Evolutionary conservation across 2,888 invertebrate species (phyloP), one percentile per base, ranked within the genome.

Genomic region (Xestobium rufovillosum): DNA sequence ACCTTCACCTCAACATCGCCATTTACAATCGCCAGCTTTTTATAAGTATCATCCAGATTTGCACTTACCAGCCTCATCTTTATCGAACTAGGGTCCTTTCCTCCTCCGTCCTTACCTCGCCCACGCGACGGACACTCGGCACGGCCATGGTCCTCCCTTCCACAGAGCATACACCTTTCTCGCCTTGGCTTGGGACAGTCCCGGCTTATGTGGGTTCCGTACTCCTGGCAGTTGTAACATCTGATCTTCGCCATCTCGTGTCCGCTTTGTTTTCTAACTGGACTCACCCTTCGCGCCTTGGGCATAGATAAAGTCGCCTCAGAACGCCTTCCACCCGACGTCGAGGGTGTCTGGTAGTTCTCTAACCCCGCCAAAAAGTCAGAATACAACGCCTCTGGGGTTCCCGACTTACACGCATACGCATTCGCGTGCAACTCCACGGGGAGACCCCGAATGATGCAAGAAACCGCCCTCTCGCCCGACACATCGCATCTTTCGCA

Each of bases 171-270:
- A n/a, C 23, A 23, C 23, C 23, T 8, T 9, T 8, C n/a, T 23
- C 8, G 8, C 15, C 11, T 27, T 13, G 30, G 25, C 10, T 29
- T 17, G 1, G 41, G 28, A 16, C 34, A 41, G 15, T 41, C 33
- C 26, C 30, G 10, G 15, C 41, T 39, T 9, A 25, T 12, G 28
- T 31, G 39, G 2, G 38, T n/a, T n/a, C n/a, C n/a, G n/a, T n/a
- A n/a, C n/a, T n/a, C n/a, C n/a, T n/a, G n/a, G n/a, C n/a, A n/a
- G 25, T 41, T 41, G 25, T 33, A 41, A 17, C 41, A 38, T 9
- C 38, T 14, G 31, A 8, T 12, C 12, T 14, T 13, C 25, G 8
- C 25, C 28, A 13, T 10, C 35, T 27, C 30, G n/a, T 10, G 3
- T 27, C 15, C 36, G n/a, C n/a, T n/a, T n/a, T n/a, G n/a, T n/a